Evolutionary conservation across 2,113 vertebrate species (phyloP), one percentile per base, ranked within the genome.

Genomic region (Hassar affinis): DNA sequence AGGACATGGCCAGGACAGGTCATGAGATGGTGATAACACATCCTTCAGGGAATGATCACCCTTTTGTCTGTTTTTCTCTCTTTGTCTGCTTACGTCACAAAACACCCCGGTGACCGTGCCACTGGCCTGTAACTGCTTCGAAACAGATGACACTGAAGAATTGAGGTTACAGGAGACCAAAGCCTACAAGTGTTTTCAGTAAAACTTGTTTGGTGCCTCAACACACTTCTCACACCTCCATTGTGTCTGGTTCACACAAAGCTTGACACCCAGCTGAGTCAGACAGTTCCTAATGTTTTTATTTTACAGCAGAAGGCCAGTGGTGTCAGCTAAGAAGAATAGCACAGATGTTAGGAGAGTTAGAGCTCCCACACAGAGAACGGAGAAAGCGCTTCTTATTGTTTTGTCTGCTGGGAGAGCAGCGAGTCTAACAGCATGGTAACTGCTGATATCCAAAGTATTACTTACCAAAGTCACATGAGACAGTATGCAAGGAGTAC

Each of bases 1-100:
- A 85, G 56, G 77, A 80, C 33, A 15, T 90, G 89, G 91, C 90
- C 89, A 91, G 85, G 83, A 78, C 56, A 79, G 90, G 91, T 91
- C 91, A 88, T 74, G 88, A 87, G 88, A 92, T 81, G 84, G 75
- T 86, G 66, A 85, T 85, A 81, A 51, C 78, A 87, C 86, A 91
- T 71, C 33, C 74, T 85, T 51, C 30, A 76, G 71, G 87, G 72
- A 79, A 56, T 10, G 18, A 30, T 75, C 76, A 47, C 57, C 47
- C 54, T 1, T 64, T 69, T 33, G 35, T 59, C 15, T 49, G 56
- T 0, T 57, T 61, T 61, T 33, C 15, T 59, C 6, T 61, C 35
- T 68, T 78, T 75, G 35, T 81, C 30, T 12, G 52, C n/a, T 69
- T 18, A 14, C 49, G 54, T 76, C n/a, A 51, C 66, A 17, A 38